phyloP scores from a whole-genome alignment of 2,113 vertebrate genomes.

The Etheostoma spectabile region DNA sequence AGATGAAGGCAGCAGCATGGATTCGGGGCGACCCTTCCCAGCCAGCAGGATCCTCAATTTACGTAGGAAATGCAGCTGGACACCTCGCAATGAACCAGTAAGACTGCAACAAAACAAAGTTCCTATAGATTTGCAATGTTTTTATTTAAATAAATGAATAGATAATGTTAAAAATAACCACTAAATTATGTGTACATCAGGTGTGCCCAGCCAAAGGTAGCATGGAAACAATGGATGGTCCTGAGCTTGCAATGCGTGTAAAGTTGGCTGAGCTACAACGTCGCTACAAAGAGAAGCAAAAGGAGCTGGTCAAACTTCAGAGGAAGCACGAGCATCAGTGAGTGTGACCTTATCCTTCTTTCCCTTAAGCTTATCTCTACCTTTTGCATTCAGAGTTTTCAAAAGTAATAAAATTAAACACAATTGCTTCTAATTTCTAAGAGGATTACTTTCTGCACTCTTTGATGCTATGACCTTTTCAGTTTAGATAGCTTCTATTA shows the following conservation, averaged over 20 bases:
- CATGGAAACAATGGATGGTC: constrained; percentile 92
- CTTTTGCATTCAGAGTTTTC: neutral
- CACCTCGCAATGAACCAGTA: constrained; percentile 93
- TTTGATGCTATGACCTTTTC: constrained; percentile 3
- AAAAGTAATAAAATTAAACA: neutral
- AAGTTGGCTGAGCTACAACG: constrained; percentile 93
- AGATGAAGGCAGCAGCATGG: constrained; percentile 35
- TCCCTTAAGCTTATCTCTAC: neutral
- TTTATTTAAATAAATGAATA: neutral
- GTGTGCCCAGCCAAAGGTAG: constrained; percentile 92
- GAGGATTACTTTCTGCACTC: neutral
- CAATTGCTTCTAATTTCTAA: neutral
- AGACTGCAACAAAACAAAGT: constrained; percentile 53
- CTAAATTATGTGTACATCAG: constrained; percentile 74
- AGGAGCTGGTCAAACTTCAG: constrained; percentile 93
- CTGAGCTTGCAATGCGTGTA: constrained; percentile 93
- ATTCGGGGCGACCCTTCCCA: constrained; percentile 67
- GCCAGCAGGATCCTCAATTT: constrained; percentile 87
- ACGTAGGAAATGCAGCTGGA: constrained; percentile 93
- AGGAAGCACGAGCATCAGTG: constrained; percentile 92
- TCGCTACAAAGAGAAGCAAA: constrained; percentile 96
- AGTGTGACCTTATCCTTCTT: constrained; percentile 45
- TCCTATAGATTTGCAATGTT: neutral
- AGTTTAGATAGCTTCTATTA: neutral
- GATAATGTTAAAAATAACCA: constrained; percentile 23